These are phyloP conservation scores for Catalaphyllia jardinei DNA, from an alignment of 64 coral and sea anemone species.

Conservation along the genomic window DNA sequence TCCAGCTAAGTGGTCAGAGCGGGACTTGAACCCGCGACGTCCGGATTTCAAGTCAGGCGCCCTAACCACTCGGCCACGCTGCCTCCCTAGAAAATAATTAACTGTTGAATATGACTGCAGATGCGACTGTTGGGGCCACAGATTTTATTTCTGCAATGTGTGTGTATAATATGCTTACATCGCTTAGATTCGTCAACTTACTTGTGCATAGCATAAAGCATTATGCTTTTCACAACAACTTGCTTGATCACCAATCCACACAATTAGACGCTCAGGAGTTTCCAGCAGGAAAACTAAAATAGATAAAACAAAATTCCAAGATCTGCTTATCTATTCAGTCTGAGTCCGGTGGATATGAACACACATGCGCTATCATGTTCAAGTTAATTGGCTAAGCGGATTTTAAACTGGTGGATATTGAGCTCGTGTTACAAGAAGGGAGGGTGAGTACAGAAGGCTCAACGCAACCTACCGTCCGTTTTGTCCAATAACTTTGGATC, in stretches of 20 bases:
- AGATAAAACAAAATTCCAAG: not conserved
- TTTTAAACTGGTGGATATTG: no score
- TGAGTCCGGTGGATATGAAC: not conserved
- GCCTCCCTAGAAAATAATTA: no score
- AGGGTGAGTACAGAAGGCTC: not conserved
- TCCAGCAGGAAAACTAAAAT: conserved; percentile 8
- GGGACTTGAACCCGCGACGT: no score
- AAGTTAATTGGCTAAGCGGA: no score
- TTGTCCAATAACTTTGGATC: not conserved
- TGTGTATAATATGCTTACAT: no score
- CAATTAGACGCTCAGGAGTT: not conserved
- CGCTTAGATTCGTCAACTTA: conserved; percentile 1
- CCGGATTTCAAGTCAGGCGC: no score
- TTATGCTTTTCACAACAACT: conserved; percentile 11
- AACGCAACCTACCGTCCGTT: not conserved
- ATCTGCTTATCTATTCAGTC: not conserved
- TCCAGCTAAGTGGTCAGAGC: no score
- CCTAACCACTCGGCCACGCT: no score
- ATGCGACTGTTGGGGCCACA: not conserved
- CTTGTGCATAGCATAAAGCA: not conserved
- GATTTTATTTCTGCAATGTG: no score
- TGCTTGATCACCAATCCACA: conserved; percentile 7
- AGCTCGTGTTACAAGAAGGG: no score
- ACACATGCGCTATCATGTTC: no score
- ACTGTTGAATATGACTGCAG: not conserved